phyloP scores from a whole-genome alignment of 2,888 invertebrate species.

The Limenitis camilla region DNA sequence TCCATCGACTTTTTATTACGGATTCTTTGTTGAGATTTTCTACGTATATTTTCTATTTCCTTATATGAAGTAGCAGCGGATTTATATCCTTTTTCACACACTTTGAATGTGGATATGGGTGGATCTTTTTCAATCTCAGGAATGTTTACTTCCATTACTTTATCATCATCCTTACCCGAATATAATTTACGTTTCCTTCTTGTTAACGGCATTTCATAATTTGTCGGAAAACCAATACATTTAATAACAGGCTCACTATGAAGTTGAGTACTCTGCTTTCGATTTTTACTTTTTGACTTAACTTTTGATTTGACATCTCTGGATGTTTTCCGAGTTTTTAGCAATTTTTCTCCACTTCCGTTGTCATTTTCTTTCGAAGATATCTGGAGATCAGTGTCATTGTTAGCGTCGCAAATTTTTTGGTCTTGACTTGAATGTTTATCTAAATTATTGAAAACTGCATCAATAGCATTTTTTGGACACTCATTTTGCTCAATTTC shows the following conservation, averaged over 20 bases:
- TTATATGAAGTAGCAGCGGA: conserved; percentile 44
- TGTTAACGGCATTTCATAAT: conserved; percentile 21
- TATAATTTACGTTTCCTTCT: conserved; percentile 56
- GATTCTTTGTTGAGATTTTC: conserved; percentile 32
- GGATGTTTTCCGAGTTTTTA: neutral
- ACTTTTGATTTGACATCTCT: neutral
- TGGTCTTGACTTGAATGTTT: conserved; percentile 34
- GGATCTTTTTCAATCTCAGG: conserved; percentile 24
- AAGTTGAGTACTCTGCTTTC: too few species aligned
- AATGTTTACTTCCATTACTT: conserved; percentile 24
- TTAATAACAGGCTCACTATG: too few species aligned
- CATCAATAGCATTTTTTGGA: conserved; percentile 47
- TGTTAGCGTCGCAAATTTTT: conserved; percentile 2
- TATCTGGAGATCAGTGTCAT: neutral
- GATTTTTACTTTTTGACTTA: too few species aligned
- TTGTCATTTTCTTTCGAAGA: neutral
- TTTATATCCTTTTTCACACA: conserved; percentile 29
- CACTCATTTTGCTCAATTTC: conserved; percentile 46
- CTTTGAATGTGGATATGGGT: conserved; percentile 20
- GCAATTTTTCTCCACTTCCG: conserved; percentile 14
- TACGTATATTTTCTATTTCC: conserved; percentile 48
- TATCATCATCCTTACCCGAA: conserved; percentile 49
- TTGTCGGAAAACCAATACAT: too few species aligned
- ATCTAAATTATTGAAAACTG: conserved; percentile 45
- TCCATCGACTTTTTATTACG: conserved; percentile 30